Conservation (phyloP, 1,140 invertebrate species). For the Bicyclus anynana region DNA sequence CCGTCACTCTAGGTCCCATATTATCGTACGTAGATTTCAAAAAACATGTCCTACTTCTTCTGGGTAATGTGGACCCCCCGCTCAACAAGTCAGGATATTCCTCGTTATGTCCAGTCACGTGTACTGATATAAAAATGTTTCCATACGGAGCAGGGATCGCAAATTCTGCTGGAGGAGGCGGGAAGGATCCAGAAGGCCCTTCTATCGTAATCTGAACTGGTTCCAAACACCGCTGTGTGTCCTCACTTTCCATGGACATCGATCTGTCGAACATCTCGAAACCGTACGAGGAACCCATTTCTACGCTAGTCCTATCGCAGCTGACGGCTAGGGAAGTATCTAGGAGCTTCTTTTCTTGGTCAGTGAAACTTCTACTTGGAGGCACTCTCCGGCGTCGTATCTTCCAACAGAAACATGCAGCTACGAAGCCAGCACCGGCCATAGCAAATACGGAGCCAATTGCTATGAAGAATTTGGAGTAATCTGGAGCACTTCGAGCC, state of each 20-base stretch:
- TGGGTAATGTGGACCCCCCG: slow-evolving; percentile 53
- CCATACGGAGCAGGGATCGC: slow-evolving; percentile 63
- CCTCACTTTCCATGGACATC: slow-evolving; percentile 66
- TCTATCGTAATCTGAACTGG: slow-evolving; percentile 87
- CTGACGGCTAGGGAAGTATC: slow-evolving; percentile 86
- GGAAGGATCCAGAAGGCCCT: slow-evolving; percentile 76
- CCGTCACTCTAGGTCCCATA: slow-evolving; percentile 91
- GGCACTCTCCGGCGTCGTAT: slow-evolving; percentile 79
- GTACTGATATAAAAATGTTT: slow-evolving; percentile 74
- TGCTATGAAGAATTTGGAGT: slow-evolving; percentile 63
- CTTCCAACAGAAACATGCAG: slow-evolving; percentile 61
- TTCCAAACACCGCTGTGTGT: slow-evolving; percentile 56
- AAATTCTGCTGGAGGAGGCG: slow-evolving; percentile 69
- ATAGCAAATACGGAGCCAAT: slow-evolving; percentile 57
- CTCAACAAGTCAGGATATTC: slow-evolving; percentile 74
- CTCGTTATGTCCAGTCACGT: slow-evolving; percentile 68
- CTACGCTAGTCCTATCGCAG: slow-evolving; percentile 80
- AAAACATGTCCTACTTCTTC: slow-evolving; percentile 59
- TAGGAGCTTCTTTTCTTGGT: slow-evolving; percentile 90
- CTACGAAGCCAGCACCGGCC: slow-evolving; percentile 55
- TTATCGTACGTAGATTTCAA: slow-evolving; percentile 87
- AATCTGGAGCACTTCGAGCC: slow-evolving; percentile 57
- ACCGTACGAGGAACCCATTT: slow-evolving; percentile 77
- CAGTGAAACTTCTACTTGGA: slow-evolving; percentile 87
- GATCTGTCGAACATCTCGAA: slow-evolving; percentile 77